Conservation (phyloP, 2,113 vertebrate species). For the Pelvicachromis taeniatus region DNA sequence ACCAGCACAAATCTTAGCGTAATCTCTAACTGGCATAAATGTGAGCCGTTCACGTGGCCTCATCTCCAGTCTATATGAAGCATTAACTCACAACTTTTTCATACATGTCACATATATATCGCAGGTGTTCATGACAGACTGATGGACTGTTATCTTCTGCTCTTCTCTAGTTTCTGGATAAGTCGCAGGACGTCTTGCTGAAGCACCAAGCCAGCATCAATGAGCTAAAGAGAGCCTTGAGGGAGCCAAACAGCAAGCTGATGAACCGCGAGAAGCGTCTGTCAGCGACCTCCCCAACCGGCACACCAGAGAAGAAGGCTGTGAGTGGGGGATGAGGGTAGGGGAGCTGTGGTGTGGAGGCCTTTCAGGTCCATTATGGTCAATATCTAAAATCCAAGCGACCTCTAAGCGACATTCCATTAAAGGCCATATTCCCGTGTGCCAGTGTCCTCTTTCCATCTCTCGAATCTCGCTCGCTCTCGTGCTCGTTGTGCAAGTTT, state of each 20-base stretch:
- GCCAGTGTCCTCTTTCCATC: background rate
- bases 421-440: background rate
- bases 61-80: background rate
- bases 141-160: background rate
- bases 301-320: conserved; percentile 67
- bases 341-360: background rate
- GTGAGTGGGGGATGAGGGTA: background rate
- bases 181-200: conserved; percentile 91
- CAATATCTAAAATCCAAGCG: background rate
- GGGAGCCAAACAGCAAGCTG: conserved; percentile 95
- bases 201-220: conserved; percentile 99
- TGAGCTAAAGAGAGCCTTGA: conserved; percentile 92
- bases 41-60: background rate
- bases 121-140: background rate
- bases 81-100: background rate
- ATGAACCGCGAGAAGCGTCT: conserved; percentile 85
- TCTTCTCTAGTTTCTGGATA: conserved; percentile 86
- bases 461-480: background rate
- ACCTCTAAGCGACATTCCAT: conserved; percentile 9
- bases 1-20: background rate
- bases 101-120: background rate
- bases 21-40: background rate
- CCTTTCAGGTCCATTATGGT: background rate
- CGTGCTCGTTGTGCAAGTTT: background rate
- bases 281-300: conserved; percentile 81